Base-by-base conservation (phyloP, 1,140 invertebrate genomes). In the Drosophila tani region DNA sequence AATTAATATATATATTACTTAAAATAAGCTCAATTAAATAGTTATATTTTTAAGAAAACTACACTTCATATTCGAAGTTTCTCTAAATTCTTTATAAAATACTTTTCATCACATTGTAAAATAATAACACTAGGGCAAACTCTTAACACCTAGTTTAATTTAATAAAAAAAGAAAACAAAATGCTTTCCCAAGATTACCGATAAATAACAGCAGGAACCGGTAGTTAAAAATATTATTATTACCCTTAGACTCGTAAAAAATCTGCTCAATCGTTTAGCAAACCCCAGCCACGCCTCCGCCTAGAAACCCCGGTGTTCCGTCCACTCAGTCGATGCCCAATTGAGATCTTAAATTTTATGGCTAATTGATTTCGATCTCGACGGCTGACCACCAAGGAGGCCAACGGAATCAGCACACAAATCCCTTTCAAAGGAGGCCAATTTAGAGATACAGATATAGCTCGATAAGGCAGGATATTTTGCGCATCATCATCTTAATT, bases 291-390 rank as follows among this genome's bases (percentile, higher is more conserved):
- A 43, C 66, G 66, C 46, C 81, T 43, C 24, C 62, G 47, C 51
- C 46, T 56, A 50, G 46, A 29, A 51, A 56, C 65, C 77, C 76
- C 67, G 75, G 47, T 78, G 77, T 53, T 65, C 65, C 77, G 76
- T 76, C 83, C 71, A 67, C 77, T 73, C 64, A 24, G 40, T 43
- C 7, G 27, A 75, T 53, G 70, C 19, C 58, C 62, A 62, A 75
- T 69, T 71, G 62, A 88, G 78, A 75, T 88, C 74, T 82, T 71
- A 58, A 47, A 76, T 82, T 90, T 85, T 69, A 81, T 88, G 84
- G 74, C 84, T 90, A 88, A 88, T 90, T 90, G 84, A 88, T 88
- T 81, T 64, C 78, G 73, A 88, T 88, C 84, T 88, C 64, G 64
- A 73, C 67, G 50, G 51, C 32, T 43, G 40, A n/a, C 75, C 65